A percentile compares a stretch with the other conserved stretches of the same genome.
Evolutionary conservation across 1,140 invertebrate species (phyloP).

Genomic region (Sinonovacula constricta): DNA sequence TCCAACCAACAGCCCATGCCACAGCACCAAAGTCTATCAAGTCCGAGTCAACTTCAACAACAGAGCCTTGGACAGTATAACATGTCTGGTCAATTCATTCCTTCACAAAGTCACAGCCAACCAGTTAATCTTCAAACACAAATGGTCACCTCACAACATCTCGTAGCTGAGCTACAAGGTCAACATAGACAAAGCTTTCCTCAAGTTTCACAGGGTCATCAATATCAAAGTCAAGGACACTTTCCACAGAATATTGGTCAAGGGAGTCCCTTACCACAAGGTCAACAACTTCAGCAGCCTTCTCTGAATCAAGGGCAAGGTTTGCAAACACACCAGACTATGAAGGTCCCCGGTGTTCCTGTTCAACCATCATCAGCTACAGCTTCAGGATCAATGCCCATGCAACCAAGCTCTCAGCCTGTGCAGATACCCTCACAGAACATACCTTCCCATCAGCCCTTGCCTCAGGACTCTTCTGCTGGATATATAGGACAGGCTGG

Average conservation of each 20-base stretch:
- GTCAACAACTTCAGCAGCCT: constrained; percentile 18
- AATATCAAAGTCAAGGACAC: constrained; percentile 8
- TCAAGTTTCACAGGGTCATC: not conserved
- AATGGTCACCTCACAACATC: too few relatives aligned
- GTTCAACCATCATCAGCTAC: not conserved
- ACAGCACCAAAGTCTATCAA: too few relatives aligned
- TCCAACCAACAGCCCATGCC: not conserved
- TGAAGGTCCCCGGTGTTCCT: not conserved
- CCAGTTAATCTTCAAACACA: too few relatives aligned
- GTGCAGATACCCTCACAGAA: too few relatives aligned
- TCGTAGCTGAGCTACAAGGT: not conserved
- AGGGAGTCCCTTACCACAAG: too few relatives aligned
- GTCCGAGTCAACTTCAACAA: too few relatives aligned
- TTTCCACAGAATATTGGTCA: too few relatives aligned
- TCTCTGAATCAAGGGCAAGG: constrained; percentile 9
- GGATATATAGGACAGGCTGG: too few relatives aligned
- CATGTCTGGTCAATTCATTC: not conserved
- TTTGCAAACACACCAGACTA: not conserved
- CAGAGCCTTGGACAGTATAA: constrained; percentile 13
- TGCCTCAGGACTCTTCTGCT: not conserved
- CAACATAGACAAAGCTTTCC: constrained; percentile 7
- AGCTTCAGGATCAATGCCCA: not conserved
- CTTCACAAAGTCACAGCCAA: too few relatives aligned
- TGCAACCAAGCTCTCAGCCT: too few relatives aligned
- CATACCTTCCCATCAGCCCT: too few relatives aligned